Conservation (phyloP, 53 echinoderm and acorn worm species). For the Pentamera pediparva region DNA sequence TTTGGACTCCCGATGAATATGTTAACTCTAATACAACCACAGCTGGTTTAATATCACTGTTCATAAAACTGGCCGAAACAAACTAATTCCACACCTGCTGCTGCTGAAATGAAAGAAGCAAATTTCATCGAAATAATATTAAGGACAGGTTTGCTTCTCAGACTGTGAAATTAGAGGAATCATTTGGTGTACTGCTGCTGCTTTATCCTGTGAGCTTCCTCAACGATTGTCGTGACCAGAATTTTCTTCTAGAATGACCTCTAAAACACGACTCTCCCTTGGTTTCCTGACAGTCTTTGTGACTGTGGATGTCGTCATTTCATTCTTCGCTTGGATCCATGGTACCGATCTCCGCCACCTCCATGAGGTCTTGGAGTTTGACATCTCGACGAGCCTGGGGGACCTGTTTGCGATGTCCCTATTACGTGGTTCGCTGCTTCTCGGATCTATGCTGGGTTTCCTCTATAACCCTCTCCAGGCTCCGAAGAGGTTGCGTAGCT, state of each 20-base stretch:
- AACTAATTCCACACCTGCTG: too few species aligned
- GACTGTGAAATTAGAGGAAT: too few species aligned
- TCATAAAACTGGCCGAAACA: too few species aligned
- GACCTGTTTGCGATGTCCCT: slow-evolving; percentile 37
- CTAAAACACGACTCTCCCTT: not conserved
- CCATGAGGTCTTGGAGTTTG: slow-evolving; percentile 7
- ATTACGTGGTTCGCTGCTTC: slow-evolving; percentile 17
- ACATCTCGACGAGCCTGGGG: slow-evolving; percentile 13
- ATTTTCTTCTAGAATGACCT: not conserved
- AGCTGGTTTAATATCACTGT: too few species aligned
- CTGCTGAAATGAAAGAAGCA: too few species aligned
- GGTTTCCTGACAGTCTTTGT: not conserved
- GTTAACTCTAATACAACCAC: too few species aligned
- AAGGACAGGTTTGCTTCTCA: too few species aligned
- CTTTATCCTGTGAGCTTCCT: not conserved
- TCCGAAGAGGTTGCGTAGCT: slow-evolving; percentile 6
- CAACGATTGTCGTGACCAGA: not conserved
- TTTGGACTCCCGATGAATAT: too few species aligned
- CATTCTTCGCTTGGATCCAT: slow-evolving; percentile 34
- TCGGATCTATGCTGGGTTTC: slow-evolving; percentile 39
- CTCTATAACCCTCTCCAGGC: slow-evolving; percentile 33
- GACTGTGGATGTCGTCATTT: slow-evolving; percentile 1
- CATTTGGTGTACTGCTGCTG: not conserved
- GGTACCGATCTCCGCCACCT: slow-evolving; percentile 1
- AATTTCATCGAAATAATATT: too few species aligned